These are phyloP conservation scores for Anisognathus igniventris DNA, from an alignment of 2,797 vertebrate genomes.

Conservation along the genomic window DNA sequence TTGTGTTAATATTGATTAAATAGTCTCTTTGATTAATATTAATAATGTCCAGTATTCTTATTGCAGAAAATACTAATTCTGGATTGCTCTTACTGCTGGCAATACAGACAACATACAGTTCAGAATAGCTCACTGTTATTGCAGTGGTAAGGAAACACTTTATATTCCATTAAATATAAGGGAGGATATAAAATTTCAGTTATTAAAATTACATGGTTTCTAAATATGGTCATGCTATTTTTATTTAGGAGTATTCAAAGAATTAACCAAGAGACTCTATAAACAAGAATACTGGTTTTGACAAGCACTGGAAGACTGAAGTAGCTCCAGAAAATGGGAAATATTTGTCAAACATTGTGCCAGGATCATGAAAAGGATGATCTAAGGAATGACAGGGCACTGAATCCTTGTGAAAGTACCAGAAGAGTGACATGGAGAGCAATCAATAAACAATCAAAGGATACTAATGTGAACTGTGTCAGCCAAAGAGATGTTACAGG, in stretches of 20 bases:
- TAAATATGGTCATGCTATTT: neutral
- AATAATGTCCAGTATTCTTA: neutral
- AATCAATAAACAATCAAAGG: neutral
- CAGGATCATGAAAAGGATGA: neutral
- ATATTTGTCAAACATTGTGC: neutral
- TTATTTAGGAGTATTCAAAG: neutral
- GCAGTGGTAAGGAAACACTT: neutral
- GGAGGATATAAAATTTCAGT: neutral
- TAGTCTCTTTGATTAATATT: neutral
- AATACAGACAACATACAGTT: neutral
- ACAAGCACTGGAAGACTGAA: neutral
- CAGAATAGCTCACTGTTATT: neutral
- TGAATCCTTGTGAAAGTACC: neutral
- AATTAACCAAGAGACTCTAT: neutral
- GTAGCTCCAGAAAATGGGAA: neutral
- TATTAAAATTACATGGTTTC: neutral
- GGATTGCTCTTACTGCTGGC: neutral
- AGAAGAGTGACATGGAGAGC: neutral
- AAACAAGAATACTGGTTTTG: neutral
- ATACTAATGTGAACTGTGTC: neutral
- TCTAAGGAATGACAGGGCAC: neutral
- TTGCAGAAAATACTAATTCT: neutral
- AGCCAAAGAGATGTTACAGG: neutral
- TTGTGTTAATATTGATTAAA: neutral
- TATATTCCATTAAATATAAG: neutral